These are phyloP conservation scores for Brachypterus glaber DNA, from an alignment of 2,888 invertebrate genomes.

Conservation along the genomic window DNA sequence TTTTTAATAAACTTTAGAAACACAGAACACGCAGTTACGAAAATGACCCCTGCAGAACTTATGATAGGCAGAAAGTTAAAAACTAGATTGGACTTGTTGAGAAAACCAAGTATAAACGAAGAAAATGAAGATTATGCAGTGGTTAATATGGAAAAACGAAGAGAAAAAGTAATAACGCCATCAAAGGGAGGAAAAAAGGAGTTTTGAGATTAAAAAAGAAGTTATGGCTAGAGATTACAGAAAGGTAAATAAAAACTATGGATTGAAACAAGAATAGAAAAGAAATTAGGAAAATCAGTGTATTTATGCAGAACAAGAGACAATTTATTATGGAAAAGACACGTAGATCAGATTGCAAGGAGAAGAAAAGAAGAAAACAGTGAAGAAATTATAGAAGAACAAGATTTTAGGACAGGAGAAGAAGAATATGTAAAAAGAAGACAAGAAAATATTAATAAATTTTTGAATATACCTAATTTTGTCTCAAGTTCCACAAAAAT, in stretches of 20 bases:
- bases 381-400: neutral
- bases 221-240: slow-evolving; percentile 7
- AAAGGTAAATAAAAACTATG: slow-evolving; percentile 8
- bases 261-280: slow-evolving; percentile 3
- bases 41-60: slow-evolving; percentile 1
- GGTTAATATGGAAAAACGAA: slow-evolving; percentile 3
- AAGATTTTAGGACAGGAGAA: neutral
- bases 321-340: slow-evolving; percentile 1
- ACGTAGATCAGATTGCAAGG: slow-evolving; percentile 1
- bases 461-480: neutral
- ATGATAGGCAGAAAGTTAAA: slow-evolving; percentile 5
- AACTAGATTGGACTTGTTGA: slow-evolving; percentile 4
- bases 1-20: slow-evolving; percentile 5
- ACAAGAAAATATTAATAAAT: neutral
- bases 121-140: slow-evolving; percentile 4
- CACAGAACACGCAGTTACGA: slow-evolving; percentile 6
- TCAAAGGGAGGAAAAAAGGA: slow-evolving; percentile 4
- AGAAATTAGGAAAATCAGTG: slow-evolving; percentile 5
- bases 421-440: neutral
- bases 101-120: neutral
- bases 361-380: neutral
- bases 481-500: too few species aligned
- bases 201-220: slow-evolving; percentile 1
- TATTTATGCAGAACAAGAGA: slow-evolving; percentile 3
- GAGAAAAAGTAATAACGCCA: neutral